phyloP scores from a whole-genome alignment of 2,113 vertebrate genomes.

The Microtus oregoni region DNA sequence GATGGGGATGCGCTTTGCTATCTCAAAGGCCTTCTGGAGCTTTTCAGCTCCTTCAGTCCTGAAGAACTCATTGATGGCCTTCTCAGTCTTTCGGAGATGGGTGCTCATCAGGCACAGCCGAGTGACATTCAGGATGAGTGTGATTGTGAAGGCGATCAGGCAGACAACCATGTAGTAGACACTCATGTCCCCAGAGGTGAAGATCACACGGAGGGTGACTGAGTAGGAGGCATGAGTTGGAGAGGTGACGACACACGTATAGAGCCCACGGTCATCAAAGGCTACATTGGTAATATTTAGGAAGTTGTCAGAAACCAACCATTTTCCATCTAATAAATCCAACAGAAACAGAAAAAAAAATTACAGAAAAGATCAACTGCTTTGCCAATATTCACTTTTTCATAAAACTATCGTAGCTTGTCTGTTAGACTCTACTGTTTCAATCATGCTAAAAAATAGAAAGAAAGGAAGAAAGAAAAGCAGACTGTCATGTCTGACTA shows the following conservation, averaged over 20 bases:
- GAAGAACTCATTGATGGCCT: slow-evolving; percentile 98
- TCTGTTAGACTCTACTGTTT: slow-evolving; percentile 2
- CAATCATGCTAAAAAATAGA: neutral
- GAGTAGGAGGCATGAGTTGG: slow-evolving; percentile 85
- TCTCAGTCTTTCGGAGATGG: slow-evolving; percentile 96
- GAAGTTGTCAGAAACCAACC: slow-evolving; percentile 88
- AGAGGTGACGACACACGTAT: slow-evolving; percentile 88
- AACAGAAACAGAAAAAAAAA: slow-evolving; percentile 72
- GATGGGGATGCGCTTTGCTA: slow-evolving; percentile 97
- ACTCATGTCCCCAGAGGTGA: slow-evolving; percentile 93
- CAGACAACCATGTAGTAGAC: slow-evolving; percentile 95
- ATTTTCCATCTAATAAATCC: slow-evolving; percentile 88
- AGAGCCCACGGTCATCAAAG: slow-evolving; percentile 94
- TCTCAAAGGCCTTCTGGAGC: slow-evolving; percentile 96
- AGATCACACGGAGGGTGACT: slow-evolving; percentile 92
- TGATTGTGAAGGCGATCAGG: slow-evolving; percentile 94
- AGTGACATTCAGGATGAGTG: slow-evolving; percentile 93
- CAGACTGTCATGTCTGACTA: neutral
- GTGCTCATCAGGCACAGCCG: slow-evolving; percentile 97
- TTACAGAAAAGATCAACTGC: neutral
- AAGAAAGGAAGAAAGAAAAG: neutral
- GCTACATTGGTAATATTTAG: slow-evolving; percentile 94
- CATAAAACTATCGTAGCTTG: slow-evolving; percentile 21
- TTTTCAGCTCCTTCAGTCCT: slow-evolving; percentile 95
- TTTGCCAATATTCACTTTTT: slow-evolving; percentile 20